Evolutionary conservation across 2,113 vertebrate genomes (phyloP), one percentile per base, ranked within the genome.

Genomic region (Grammomys surdaster): DNA sequence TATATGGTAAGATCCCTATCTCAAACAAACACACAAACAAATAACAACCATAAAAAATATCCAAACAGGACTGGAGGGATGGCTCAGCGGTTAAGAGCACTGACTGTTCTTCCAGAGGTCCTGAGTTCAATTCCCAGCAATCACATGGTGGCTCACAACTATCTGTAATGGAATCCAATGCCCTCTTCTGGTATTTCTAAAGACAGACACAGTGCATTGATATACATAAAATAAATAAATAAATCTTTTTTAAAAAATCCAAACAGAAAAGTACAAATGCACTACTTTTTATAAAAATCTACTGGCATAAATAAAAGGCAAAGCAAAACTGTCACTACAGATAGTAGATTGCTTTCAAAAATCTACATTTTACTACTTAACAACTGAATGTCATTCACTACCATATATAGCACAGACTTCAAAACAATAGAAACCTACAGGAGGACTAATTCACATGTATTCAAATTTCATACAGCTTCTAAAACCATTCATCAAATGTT

Each of bases 401-500:
- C 13, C 56, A 75, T 54, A 80, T n/a, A 67, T 5, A 73, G 12
- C 90, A 92, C 10, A 73, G 80, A 75, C 77, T 94, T 96, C 67
- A 93, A 95, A 96, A 94, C 33, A 94, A 88, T 36, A 33, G 58
- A 33, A 95, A 94, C 7, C 86, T 96, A 92, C 7, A 43, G 65
- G 40, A 94, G 31, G 40, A 92, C 20, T 85, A 88, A 91, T 54
- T 10, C 46, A 70, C 16, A 4, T 78, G 33, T 75, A 89, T 67
- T 67, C 88, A 94, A 96, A 87, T 65, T 84, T 48, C 84, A 88
- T 82, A 51, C 63, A 96, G 43, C 86, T 36, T 94, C 56, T 96
- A 40, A 96, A 96, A 94, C 46, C 20, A 72, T 92, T 78, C 94
- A 91, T 13, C 19, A 96, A 89, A 51, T 78, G 20, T 93, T 96